Base-by-base conservation (phyloP, 2,797 vertebrate genomes). In the Micropoecilia bifurca region DNA sequence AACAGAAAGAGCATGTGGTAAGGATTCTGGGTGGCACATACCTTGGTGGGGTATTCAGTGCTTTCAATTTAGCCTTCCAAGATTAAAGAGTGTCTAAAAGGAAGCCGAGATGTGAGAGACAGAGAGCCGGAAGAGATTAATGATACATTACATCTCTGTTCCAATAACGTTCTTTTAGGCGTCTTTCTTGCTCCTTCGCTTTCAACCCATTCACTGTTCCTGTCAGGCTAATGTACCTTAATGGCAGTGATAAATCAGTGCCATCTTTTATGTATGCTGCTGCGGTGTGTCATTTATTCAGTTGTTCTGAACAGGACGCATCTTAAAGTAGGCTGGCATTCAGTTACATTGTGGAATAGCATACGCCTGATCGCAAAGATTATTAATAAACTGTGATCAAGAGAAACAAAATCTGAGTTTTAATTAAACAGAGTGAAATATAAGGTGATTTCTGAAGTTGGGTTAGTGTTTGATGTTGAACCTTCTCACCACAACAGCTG, bases 51-150 rank as follows among this genome's bases (percentile, higher is more conserved):
- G 83, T 79, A 82, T 79, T 66, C 30, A 5, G 8, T 63, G 79
- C 91, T 92, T 93, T 87, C 92, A 90, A 94, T 94, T 95, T 90
- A 72, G 39, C 69, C n/a, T 47, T 43, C 33, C 36, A 72, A 88
- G 86, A 95, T 93, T 90, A 92, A 92, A 94, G 88, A 89, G 85
- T 74, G 87, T 77, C 77, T 85, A 87, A 50, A 81, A 92, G 85
- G 91, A 93, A 90, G 80, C 59, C 1, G 2, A 18, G 39, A 80
- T 66, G 74, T 73, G 83, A 85, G 79, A 77, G 43, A 45, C 14
- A 9, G 75, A 82, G 73, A 76, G 77, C 74, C 71, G 83, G 82
- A 82, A 80, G 76, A 85, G 83, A 86, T 85, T 85, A 89, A 86
- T 87, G 74, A 87, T 33, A 75, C 75, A 48, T 72, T 82, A 80